Evolutionary conservation across 2,888 invertebrate species (phyloP).

Genomic region (Ophion costatus): DNA sequence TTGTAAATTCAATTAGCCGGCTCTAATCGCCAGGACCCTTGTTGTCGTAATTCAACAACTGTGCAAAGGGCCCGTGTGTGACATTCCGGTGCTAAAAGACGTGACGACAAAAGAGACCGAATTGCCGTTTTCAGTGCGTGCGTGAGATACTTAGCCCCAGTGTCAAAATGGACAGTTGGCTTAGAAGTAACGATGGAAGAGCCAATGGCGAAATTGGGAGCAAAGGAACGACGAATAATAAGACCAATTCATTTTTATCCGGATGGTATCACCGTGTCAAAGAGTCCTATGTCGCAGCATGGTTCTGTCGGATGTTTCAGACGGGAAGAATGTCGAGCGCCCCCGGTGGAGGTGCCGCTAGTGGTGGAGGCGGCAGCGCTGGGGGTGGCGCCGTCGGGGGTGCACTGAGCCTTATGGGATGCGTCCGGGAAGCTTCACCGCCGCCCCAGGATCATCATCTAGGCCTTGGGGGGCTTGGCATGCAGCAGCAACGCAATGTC

Average conservation of each 20-base stretch:
- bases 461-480: constrained; percentile 74
- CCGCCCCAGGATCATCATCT: constrained; percentile 84
- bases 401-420: constrained; percentile 88
- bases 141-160: neutral
- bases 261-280: constrained; percentile 74
- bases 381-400: constrained; percentile 86
- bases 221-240: constrained; percentile 62
- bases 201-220: neutral
- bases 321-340: constrained; percentile 74
- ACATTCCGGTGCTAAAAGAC: neutral
- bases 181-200: constrained; percentile 21
- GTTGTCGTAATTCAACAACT: constrained; percentile 38
- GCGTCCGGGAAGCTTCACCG: constrained; percentile 87
- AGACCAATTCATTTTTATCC: constrained; percentile 69
- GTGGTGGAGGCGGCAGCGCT: constrained; percentile 77
- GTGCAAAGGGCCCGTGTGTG: constrained; percentile 5
- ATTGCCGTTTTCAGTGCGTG: neutral
- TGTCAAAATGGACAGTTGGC: constrained; percentile 54
- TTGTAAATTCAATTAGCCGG: constrained; percentile 38
- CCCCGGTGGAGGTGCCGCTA: constrained; percentile 79
- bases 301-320: constrained; percentile 79
- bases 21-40: neutral
- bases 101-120: neutral
- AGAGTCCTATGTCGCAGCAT: constrained; percentile 74
- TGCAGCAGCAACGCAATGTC: constrained; percentile 73